Evolutionary conservation across 92 coral and sea anemone genomes (phyloP), one percentile per base, ranked within the genome.

Genomic region (Umimayanthus kanabou): DNA sequence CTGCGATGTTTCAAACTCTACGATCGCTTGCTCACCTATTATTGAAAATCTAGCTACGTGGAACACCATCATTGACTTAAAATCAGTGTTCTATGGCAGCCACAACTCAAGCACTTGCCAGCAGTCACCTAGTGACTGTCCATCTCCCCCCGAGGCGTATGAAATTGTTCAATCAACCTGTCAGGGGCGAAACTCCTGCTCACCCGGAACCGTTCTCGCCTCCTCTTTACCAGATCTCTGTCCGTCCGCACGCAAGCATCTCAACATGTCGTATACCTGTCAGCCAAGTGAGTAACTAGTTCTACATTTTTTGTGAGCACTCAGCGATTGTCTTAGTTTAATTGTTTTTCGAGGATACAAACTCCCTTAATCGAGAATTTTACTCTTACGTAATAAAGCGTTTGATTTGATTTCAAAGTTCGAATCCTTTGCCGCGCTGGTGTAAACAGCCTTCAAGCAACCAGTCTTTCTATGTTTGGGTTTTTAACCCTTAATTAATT

Each of bases 81-180:
- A 23, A 16, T 73, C 78, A 73, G 78, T 73, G n/a, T 73, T 73
- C 45, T 73, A 73, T 6, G 78, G 78, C 45, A 73, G 49, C 28
- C n/a, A 33, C 78, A 28, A 7, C 78, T 73, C 78, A 37, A 73
- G 43, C 28, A 37, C 22, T 37, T 73, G 78, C 45, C 23, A 37
- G 28, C 78, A 33, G 43, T 33, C 45, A 3, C 23, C 16, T 16
- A 1, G 43, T 14, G 18, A 73, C 45, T 73, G 78, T 33, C 78
- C 22, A 37, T 73, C 78, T 6, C 26, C 78, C 23, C 47, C 78
- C 9, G 78, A 73, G 78, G 45, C 78, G 13, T 29, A 7, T 14
- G 78, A 33, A 1, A n/a, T 73, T 33, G 45, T 73, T 1, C 78
- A 14, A 7, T 73, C 78, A 7, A 33, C 23, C 28, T 73, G 78